Conservation (phyloP, 2,888 invertebrate genomes). For the Dasysyrphus tricinctus region DNA sequence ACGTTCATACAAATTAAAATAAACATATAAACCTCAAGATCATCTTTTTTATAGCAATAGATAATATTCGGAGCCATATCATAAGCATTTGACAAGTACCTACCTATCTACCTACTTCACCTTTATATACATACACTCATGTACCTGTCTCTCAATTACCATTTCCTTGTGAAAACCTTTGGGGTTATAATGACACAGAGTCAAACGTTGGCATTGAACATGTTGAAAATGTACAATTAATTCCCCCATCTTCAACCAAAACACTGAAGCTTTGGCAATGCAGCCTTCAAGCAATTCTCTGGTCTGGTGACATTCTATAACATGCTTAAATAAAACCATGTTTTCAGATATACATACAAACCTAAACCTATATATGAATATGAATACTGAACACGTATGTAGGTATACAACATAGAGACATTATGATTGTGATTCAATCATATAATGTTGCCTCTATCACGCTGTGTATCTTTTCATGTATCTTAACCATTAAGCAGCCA, state of each 20-base stretch:
- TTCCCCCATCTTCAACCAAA: conserved; percentile 14
- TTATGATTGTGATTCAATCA: conserved; percentile 52
- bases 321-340: conserved; percentile 28
- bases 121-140: neutral
- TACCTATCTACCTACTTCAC: conserved; percentile 1
- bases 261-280: conserved; percentile 30
- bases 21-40: conserved; percentile 4
- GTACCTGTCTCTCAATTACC: conserved; percentile 4
- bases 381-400: neutral
- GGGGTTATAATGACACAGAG: conserved; percentile 35
- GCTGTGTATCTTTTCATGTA: conserved; percentile 61
- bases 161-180: conserved; percentile 46
- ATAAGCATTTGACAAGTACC: conserved; percentile 31
- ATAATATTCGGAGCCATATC: conserved; percentile 11
- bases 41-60: conserved; percentile 4
- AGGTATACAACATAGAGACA: neutral
- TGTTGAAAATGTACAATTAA: conserved; percentile 59
- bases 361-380: too few species aligned
- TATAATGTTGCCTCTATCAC: conserved; percentile 40
- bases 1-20: conserved; percentile 8
- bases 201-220: conserved; percentile 55
- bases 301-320: conserved; percentile 51
- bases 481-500: conserved; percentile 71
- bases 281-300: conserved; percentile 48
- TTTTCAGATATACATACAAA: conserved; percentile 23